Conservation (phyloP, 2,797 vertebrate species). For the Rallus crepitans region DNA sequence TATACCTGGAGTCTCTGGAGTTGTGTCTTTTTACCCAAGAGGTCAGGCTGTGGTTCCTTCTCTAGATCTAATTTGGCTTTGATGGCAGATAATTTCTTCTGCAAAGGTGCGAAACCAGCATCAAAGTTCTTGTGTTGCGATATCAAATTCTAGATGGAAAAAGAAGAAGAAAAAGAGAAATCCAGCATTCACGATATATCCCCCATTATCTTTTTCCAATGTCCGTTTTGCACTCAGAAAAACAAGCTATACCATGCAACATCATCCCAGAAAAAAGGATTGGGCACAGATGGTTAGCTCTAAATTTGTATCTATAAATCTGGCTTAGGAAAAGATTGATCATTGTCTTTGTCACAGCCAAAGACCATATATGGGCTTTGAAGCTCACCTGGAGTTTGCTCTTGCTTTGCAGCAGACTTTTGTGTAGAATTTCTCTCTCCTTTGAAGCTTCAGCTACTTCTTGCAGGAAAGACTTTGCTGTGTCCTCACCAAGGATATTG, state of each 20-base stretch:
- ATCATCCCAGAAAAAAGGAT: background rate
- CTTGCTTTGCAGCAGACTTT: slow-evolving; percentile 86
- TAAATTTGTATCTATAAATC: background rate
- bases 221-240: background rate
- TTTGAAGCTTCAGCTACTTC: slow-evolving; percentile 78
- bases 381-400: slow-evolving; percentile 84
- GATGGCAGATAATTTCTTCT: slow-evolving; percentile 79
- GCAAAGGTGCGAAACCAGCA: slow-evolving; percentile 76
- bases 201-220: background rate
- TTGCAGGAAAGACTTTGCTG: slow-evolving; percentile 77
- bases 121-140: slow-evolving; percentile 87
- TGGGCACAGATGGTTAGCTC: background rate
- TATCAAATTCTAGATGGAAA: slow-evolving; percentile 81
- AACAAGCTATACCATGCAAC: background rate
- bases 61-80: slow-evolving; percentile 76
- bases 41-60: slow-evolving; percentile 81
- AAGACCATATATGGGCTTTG: background rate
- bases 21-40: slow-evolving; percentile 89
- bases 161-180: background rate
- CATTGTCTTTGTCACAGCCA: background rate
- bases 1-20: slow-evolving; percentile 86
- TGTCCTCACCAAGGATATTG: slow-evolving; percentile 83
- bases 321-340: background rate
- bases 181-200: background rate
- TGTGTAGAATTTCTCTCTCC: slow-evolving; percentile 86